Evolutionary conservation across 2,113 vertebrate genomes (phyloP), one percentile per base, ranked within the genome.

Genomic region (Ellobius talpinus): DNA sequence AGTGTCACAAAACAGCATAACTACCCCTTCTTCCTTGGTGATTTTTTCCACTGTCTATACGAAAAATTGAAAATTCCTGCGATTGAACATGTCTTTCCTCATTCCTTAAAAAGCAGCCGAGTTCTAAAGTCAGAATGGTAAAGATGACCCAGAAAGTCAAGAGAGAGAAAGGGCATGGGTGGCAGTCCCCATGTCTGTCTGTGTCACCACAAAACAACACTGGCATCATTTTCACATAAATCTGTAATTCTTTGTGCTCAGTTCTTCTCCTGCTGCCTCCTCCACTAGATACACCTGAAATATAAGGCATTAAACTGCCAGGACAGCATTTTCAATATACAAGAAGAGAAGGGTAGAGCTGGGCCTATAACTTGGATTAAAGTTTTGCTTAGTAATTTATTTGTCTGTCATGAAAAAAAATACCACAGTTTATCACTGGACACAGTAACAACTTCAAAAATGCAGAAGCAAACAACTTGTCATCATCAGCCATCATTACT

Each of bases 251-350:
- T 45, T 42, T 2, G 10, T 9, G 50, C 10, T 36, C 23, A 13
- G 50, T 26, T 36, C 36, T 81, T 92, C 66, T 47, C 16, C 1
- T 77, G 50, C 9, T 73, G 8, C 2, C 29, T 52, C 1, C 4
- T 31, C 23, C 6, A 47, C 23, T 3, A 24, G 7, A 39, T 23
- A 72, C 0, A 17, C 55, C 36, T 70, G 26, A 66, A 87, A 12
- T 19, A 77, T 36, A 24, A 65, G 63, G 61, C 29, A 1, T 4
- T 0, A 29, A 23, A 29, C 6, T 2, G 23, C 12, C 21, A 17
- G 0, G 5, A 63, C 24, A 82, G 14, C n/a, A 12, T 0, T 58
- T 36, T 78, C 77, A 42, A 16, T 5, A 23, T 21, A 4, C 0
- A 42, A 11, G 39, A 87, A 89, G 17, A 74, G 36, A 76, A 16